Conservation (phyloP, 2,113 vertebrate species). For the Fulica atra region DNA sequence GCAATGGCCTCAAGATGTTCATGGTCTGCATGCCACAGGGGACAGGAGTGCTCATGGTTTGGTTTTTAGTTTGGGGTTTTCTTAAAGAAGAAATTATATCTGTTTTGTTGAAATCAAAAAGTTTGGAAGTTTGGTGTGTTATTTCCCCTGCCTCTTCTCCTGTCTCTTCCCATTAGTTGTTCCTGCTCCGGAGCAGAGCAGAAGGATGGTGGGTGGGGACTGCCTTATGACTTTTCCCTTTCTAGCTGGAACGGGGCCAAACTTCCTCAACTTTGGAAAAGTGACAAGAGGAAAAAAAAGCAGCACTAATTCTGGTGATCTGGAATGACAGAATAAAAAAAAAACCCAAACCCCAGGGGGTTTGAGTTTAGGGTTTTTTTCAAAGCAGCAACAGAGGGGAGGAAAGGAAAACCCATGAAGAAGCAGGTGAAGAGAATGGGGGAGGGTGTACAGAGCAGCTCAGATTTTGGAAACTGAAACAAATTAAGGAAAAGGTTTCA, state of each 20-base stretch:
- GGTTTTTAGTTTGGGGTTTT: neutral
- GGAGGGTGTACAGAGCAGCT: neutral
- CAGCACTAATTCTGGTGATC: constrained; percentile 20
- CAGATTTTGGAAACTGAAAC: neutral
- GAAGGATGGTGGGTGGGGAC: constrained; percentile 60
- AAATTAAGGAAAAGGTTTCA: neutral
- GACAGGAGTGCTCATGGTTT: neutral
- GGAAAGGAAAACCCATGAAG: neutral
- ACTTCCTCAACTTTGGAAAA: constrained; percentile 62
- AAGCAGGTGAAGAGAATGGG: neutral
- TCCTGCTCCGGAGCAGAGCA: constrained; percentile 28
- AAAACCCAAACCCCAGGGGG: neutral
- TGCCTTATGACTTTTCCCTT: constrained; percentile 63
- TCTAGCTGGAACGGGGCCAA: constrained; percentile 9
- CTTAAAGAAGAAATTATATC: neutral
- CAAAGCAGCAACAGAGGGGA: neutral
- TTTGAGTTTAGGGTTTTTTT: neutral
- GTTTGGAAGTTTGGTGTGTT: constrained; percentile 38
- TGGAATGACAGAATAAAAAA: constrained; percentile 20
- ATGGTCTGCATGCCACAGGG: neutral
- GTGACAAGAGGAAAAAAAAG: constrained; percentile 21
- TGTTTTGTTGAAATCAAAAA: constrained; percentile 5
- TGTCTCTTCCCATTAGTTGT: neutral
- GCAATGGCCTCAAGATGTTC: rapidly evolving
- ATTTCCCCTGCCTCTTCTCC: constrained; percentile 12